Percentiles rank a stretch among this genome's conserved stretches.
Evolutionary conservation across 2,888 invertebrate species (phyloP).

Genomic region (Teleogryllus oceanicus): DNA sequence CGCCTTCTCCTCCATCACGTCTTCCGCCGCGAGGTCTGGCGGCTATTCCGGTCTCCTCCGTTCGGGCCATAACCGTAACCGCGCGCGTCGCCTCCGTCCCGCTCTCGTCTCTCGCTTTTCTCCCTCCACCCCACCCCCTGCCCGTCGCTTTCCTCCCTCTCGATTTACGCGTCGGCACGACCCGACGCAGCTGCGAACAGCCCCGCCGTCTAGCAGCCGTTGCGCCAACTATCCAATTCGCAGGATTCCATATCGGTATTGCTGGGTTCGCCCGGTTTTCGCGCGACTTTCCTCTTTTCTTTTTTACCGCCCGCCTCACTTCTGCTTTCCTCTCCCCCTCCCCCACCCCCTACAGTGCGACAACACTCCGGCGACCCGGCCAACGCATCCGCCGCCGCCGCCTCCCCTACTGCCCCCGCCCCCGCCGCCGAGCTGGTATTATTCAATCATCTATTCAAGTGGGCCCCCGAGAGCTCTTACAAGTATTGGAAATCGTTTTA

Average conservation of each 20-base stretch:
- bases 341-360: background rate
- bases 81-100: too few species aligned
- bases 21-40: too few species aligned
- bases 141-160: too few species aligned
- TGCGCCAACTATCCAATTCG: slow-evolving; percentile 18
- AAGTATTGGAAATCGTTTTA: slow-evolving; percentile 18
- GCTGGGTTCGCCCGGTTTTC: background rate
- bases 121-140: too few species aligned
- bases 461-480: slow-evolving; percentile 1
- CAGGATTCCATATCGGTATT: background rate
- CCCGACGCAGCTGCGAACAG: background rate
- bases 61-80: too few species aligned
- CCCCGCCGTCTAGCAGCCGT: background rate
- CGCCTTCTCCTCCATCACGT: too few species aligned
- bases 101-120: too few species aligned
- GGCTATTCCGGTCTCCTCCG: too few species aligned
- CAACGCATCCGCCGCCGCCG: background rate
- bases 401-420: background rate
- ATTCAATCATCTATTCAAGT: slow-evolving; percentile 18
- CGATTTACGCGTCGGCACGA: too few species aligned
- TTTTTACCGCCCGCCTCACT: background rate
- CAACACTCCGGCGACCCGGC: background rate
- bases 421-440: background rate
- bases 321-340: background rate
- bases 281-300: background rate